These are phyloP conservation scores for Hemibagrus wyckioides DNA, from an alignment of 2,113 vertebrate species.

Conservation along the genomic window DNA sequence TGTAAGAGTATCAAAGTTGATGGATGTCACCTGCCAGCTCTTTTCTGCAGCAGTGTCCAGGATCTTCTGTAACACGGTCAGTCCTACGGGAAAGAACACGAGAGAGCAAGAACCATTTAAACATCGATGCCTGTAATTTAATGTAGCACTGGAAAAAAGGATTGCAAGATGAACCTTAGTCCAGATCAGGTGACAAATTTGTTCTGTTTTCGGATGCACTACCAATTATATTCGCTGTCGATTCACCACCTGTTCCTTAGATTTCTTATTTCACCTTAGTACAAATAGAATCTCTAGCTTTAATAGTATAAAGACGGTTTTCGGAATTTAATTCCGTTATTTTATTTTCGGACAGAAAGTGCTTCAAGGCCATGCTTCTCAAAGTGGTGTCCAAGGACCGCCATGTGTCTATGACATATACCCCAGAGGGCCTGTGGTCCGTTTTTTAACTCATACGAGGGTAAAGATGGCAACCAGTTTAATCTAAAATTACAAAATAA, in stretches of 20 bases:
- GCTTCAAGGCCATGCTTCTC: not conserved
- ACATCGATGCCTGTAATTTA: not conserved
- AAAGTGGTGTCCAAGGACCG: not conserved
- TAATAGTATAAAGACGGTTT: not conserved
- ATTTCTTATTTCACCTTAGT: not conserved
- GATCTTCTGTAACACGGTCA: slow-evolving; percentile 92
- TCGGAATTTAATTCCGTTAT: not conserved
- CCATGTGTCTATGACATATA: not conserved
- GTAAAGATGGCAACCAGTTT: not conserved
- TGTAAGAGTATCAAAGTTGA: slow-evolving; percentile 88
- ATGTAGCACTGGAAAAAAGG: not conserved
- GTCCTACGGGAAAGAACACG: slow-evolving; percentile 67
- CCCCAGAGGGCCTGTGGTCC: not conserved
- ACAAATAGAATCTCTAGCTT: not conserved
- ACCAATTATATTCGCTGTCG: not conserved
- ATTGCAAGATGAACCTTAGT: not conserved
- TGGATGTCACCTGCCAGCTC: slow-evolving; percentile 93
- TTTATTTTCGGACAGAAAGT: not conserved
- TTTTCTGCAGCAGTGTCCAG: slow-evolving; percentile 93
- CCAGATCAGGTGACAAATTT: not conserved
- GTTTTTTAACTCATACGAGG: not conserved
- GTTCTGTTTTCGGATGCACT: not conserved
- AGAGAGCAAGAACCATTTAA: not conserved
- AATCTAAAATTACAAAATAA: not conserved
- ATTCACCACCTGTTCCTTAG: not conserved